Evolutionary conservation across 2,113 vertebrate species (phyloP).

Genomic region (Entosphenus tridentatus): DNA sequence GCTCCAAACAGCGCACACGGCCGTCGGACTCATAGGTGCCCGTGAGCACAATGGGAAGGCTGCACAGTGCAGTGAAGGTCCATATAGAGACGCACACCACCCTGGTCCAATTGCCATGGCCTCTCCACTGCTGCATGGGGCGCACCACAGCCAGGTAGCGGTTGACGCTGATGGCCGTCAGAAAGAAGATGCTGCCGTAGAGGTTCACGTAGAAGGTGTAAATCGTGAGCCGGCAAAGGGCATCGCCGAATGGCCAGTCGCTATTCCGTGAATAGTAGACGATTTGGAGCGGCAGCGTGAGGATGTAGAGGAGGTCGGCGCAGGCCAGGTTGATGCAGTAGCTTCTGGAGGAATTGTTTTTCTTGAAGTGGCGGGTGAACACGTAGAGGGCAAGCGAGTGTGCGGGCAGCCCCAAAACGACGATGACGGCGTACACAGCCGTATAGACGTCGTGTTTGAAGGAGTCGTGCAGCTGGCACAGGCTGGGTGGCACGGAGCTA

Average conservation of each 20-base stretch:
- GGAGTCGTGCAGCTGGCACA: neutral
- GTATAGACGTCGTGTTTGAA: constrained; percentile 24
- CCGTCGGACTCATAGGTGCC: constrained; percentile 24
- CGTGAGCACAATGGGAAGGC: constrained; percentile 38
- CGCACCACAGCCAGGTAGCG: constrained; percentile 21
- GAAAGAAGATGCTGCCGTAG: constrained; percentile 29
- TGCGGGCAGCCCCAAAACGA: constrained; percentile 19
- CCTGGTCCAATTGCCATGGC: neutral
- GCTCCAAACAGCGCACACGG: constrained; percentile 71
- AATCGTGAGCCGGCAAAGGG: constrained; percentile 23
- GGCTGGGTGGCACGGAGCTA: too few relatives aligned
- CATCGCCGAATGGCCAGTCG: constrained; percentile 21
- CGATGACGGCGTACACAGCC: constrained; percentile 20
- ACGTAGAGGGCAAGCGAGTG: constrained; percentile 19
- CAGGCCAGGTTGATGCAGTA: constrained; percentile 29
- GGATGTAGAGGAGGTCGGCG: constrained; percentile 23
- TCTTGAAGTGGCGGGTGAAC: constrained; percentile 15
- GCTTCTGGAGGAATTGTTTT: constrained; percentile 16
- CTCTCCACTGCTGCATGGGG: constrained; percentile 8
- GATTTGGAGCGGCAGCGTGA: constrained; percentile 25
- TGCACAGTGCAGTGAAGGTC: constrained; percentile 46
- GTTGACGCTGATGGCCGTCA: constrained; percentile 23
- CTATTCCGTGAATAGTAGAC: constrained; percentile 19
- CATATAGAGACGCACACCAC: constrained; percentile 37
- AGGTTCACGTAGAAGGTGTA: constrained; percentile 28